Percentiles rank a stretch among this genome's conserved stretches.
Conservation (phyloP, 1,140 invertebrate species). For the Cotesia chilonis region DNA sequence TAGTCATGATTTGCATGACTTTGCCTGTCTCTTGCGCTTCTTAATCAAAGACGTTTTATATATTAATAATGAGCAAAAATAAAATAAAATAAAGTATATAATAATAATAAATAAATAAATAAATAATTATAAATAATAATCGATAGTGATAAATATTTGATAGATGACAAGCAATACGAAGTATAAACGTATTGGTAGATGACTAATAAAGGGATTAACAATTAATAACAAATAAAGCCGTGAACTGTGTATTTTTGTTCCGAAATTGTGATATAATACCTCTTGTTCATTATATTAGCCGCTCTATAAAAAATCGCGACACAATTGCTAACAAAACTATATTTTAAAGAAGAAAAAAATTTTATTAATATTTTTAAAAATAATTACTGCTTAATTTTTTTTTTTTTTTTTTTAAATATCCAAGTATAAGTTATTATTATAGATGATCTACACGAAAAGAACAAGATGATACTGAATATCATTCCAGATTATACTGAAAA, state of each 20-base stretch:
- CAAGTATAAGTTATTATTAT: too few relatives aligned
- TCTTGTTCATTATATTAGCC: slow-evolving; percentile 11
- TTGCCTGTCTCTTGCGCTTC: slow-evolving; percentile 8
- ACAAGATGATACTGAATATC: too few relatives aligned
- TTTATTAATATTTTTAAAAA: background rate
- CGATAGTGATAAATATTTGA: slow-evolving; percentile 7
- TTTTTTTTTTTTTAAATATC: background rate
- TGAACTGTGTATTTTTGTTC: slow-evolving; percentile 21
- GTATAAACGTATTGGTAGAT: background rate
- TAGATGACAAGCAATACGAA: background rate
- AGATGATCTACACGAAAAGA: too few relatives aligned
- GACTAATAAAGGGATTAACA: background rate
- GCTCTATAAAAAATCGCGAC: slow-evolving; percentile 27
- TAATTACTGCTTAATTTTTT: background rate
- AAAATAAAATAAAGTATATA: background rate
- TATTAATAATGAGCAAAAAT: background rate
- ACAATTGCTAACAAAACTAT: slow-evolving; percentile 7
- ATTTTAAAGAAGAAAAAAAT: background rate
- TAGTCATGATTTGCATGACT: background rate
- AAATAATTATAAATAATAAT: background rate
- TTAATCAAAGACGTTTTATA: background rate
- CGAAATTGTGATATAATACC: slow-evolving; percentile 17
- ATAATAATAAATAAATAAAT: background rate
- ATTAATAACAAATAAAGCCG: background rate
- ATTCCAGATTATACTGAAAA: too few relatives aligned